phyloP scores from a whole-genome alignment of 2,888 invertebrate species.

The Camponotus fellah region DNA sequence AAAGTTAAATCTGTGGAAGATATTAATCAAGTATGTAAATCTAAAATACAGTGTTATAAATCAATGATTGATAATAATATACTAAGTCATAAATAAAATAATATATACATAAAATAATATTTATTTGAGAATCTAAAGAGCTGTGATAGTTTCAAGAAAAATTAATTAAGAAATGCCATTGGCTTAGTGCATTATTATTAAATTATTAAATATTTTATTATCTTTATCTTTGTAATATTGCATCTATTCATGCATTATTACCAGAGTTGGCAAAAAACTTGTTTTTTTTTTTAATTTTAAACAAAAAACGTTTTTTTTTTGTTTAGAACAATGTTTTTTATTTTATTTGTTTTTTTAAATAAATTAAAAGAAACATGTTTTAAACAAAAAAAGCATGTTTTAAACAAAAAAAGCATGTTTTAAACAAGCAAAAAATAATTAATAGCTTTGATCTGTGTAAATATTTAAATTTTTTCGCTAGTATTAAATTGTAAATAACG shows the following conservation, averaged over 20 bases:
- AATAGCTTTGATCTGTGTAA: too few relatives aligned
- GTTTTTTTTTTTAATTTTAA: too few relatives aligned
- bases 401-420: too few relatives aligned
- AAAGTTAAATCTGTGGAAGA: slow-evolving; percentile 93
- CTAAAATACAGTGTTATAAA: neutral
- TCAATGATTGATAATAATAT: neutral
- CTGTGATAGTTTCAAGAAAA: neutral
- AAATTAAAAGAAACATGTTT: too few relatives aligned
- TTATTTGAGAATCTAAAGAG: neutral
- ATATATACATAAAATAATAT: neutral
- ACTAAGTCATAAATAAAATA: neutral
- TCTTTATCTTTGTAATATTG: neutral
- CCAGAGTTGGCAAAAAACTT: too few relatives aligned
- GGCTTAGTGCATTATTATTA: neutral
- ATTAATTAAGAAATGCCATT: neutral
- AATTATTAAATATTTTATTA: neutral
- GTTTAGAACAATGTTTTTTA: too few relatives aligned
- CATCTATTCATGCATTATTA: neutral
- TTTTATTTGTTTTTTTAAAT: too few relatives aligned
- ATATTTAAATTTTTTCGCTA: too few relatives aligned
- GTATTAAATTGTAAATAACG: too few relatives aligned
- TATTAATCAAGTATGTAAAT: slow-evolving; percentile 88
- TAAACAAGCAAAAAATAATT: too few relatives aligned
- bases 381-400: too few relatives aligned
- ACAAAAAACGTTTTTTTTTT: too few relatives aligned